These are phyloP conservation scores for Hipposideros larvatus DNA, from an alignment of 2,797 vertebrate genomes.

Conservation along the genomic window DNA sequence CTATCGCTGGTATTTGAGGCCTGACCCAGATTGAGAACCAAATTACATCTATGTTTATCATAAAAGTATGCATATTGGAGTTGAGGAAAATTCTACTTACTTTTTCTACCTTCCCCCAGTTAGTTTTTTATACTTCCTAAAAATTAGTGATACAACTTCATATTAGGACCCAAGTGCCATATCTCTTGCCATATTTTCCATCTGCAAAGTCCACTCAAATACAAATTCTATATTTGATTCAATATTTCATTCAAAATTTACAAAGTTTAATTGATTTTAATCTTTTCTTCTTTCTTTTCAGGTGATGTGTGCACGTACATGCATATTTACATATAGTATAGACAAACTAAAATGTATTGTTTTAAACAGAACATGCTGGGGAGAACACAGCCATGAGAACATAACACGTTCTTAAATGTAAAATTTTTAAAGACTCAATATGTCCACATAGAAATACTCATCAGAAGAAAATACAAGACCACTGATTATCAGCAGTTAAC, in stretches of 20 bases:
- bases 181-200: not conserved
- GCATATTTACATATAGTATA: not conserved
- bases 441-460: not conserved
- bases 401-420: not conserved
- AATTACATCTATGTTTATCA: conserved; percentile 38
- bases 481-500: not conserved
- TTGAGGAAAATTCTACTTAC: not conserved
- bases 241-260: not conserved
- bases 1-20: conserved; percentile 41
- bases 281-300: not conserved
- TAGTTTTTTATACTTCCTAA: not conserved
- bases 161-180: not conserved
- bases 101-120: not conserved
- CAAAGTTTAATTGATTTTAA: not conserved
- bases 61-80: not conserved
- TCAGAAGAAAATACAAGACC: not conserved
- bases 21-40: conserved; percentile 47
- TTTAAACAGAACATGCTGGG: not conserved
- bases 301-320: not conserved
- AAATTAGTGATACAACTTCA: not conserved
- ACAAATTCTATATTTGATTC: not conserved
- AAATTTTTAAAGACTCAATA: not conserved
- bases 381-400: not conserved
- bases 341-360: not conserved
- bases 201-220: not conserved